These are phyloP conservation scores for Gymnopithys bicolor DNA, from an alignment of 2,797 vertebrate genomes.

Conservation along the genomic window DNA sequence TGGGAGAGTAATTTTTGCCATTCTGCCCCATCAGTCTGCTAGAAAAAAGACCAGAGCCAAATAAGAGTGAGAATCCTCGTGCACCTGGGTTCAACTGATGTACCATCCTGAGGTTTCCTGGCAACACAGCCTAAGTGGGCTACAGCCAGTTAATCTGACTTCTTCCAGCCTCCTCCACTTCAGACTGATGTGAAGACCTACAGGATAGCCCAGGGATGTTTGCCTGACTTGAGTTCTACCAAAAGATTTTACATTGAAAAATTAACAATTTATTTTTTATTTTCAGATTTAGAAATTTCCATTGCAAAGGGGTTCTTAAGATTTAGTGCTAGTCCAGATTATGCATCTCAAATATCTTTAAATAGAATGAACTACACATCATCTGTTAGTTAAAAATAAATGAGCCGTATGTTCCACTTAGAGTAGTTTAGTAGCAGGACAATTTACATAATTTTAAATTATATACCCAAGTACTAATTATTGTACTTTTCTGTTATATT, in stretches of 20 bases:
- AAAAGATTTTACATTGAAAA: not conserved
- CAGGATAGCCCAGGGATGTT: not conserved
- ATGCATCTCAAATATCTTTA: not conserved
- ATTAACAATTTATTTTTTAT: not conserved
- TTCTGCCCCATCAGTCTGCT: not conserved
- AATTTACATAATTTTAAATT: conserved; percentile 62
- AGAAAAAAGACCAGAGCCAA: not conserved
- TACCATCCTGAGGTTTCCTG: fast-evolving
- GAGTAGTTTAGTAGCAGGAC: not conserved
- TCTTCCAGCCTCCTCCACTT: not conserved
- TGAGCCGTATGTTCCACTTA: not conserved
- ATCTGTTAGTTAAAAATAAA: conserved; percentile 38
- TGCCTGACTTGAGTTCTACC: not conserved
- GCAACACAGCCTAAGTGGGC: not conserved
- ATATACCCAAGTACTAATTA: conserved; percentile 28
- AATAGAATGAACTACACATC: not conserved
- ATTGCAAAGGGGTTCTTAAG: not conserved
- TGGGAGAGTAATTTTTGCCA: not conserved
- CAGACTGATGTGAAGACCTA: not conserved
- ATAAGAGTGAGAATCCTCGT: not conserved
- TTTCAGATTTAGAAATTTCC: not conserved
- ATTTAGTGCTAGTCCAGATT: not conserved
- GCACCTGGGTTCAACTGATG: fast-evolving
- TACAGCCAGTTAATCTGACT: not conserved
- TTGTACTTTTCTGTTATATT: conserved; percentile 22